These are phyloP conservation scores for Lepidurus packardi DNA, from an alignment of 1,140 invertebrate species.

Conservation along the genomic window DNA sequence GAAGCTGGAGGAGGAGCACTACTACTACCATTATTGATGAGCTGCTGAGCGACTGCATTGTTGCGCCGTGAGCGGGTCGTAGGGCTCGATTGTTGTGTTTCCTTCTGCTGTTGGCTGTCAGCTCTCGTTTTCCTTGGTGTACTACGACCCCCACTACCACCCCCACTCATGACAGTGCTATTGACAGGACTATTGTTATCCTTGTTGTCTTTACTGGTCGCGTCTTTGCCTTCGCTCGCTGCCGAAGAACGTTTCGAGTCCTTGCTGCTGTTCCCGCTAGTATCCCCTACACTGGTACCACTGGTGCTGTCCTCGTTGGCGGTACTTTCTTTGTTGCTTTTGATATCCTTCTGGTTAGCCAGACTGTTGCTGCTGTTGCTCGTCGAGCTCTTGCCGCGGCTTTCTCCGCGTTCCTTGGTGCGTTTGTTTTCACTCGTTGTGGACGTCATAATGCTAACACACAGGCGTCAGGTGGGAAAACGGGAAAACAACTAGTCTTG, in stretches of 20 bases:
- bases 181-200: no score
- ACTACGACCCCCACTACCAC: neutral
- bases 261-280: neutral
- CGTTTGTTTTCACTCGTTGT: conserved; percentile 1
- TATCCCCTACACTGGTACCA: neutral
- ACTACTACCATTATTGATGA: neutral
- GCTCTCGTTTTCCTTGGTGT: conserved; percentile 26
- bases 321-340: neutral
- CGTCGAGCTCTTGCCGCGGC: neutral
- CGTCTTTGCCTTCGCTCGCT: neutral
- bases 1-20: neutral
- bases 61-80: neutral
- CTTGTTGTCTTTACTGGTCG: neutral
- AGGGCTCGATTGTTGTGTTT: neutral
- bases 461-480: neutral
- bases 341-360: neutral
- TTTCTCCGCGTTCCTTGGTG: neutral
- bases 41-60: conserved; percentile 3
- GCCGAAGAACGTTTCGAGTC: neutral
- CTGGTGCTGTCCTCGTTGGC: neutral
- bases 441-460: neutral
- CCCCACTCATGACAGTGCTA: neutral
- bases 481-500: neutral
- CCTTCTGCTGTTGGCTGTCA: neutral
- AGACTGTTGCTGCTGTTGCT: neutral